Percentiles rank a stretch among this genome's conserved stretches.
Conservation (phyloP, 2,888 invertebrate species). For the Psylliodes chrysocephalus region DNA sequence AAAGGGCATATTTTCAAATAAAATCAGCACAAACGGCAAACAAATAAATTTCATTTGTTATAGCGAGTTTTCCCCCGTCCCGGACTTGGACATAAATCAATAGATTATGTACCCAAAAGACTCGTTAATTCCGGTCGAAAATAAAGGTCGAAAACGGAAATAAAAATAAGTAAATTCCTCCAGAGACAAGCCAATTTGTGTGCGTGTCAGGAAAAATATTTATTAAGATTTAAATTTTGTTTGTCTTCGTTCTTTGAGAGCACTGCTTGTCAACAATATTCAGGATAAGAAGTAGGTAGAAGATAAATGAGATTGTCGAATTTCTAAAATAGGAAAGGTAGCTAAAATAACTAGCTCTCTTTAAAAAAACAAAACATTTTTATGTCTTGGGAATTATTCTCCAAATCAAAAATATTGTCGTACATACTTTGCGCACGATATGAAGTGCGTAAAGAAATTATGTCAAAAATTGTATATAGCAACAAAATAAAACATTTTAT, state of each 20-base stretch:
- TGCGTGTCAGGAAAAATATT: conserved; percentile 36
- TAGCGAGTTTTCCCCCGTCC: conserved; percentile 38
- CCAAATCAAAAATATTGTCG: too few species aligned
- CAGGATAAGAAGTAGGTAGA: neutral
- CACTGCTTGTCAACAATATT: neutral
- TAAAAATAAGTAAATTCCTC: conserved; percentile 42
- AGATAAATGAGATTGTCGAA: neutral
- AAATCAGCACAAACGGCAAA: conserved; percentile 40
- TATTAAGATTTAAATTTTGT: conserved; percentile 41
- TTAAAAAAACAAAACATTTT: too few species aligned
- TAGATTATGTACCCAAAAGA: conserved; percentile 42
- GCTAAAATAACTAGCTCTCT: too few species aligned
- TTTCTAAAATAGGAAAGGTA: neutral
- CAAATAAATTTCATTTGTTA: conserved; percentile 42
- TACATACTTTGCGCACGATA: too few species aligned
- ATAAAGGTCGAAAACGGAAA: conserved; percentile 40
- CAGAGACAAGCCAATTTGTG: conserved; percentile 35
- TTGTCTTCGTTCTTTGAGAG: neutral
- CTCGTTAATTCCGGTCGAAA: conserved; percentile 41
- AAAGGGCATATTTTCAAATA: conserved; percentile 36
- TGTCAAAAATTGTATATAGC: too few species aligned
- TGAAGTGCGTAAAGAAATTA: too few species aligned
- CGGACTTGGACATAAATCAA: conserved; percentile 41
- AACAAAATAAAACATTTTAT: too few species aligned
- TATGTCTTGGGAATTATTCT: too few species aligned